phyloP scores from a whole-genome alignment of 2,797 vertebrate genomes.

The Oryzias sinensis region DNA sequence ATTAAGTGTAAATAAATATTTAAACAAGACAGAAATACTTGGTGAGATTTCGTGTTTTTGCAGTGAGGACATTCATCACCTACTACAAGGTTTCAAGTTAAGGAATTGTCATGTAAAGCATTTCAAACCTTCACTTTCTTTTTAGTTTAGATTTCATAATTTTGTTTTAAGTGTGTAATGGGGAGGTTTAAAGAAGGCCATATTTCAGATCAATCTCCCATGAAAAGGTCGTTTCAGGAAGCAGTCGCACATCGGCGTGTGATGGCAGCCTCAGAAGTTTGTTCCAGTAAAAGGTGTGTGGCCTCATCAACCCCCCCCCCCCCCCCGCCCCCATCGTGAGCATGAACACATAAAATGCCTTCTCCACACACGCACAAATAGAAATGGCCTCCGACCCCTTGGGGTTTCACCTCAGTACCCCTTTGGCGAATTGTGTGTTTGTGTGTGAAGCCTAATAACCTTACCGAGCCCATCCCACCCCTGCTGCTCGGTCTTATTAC shows the following conservation, averaged over 20 bases:
- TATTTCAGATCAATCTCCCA: conserved; percentile 4
- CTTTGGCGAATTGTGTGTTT: conserved; percentile 50
- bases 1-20: no score
- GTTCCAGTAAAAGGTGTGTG: conserved; percentile 46
- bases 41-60: no score
- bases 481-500: conserved; percentile 64
- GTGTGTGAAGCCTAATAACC: conserved; percentile 62
- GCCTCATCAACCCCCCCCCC: conserved; percentile 29
- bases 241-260: neutral
- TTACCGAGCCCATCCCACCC: conserved; percentile 50
- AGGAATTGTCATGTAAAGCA: no score
- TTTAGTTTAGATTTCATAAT: no score
- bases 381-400: conserved; percentile 34
- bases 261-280: conserved; percentile 11
- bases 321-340: conserved; percentile 11
- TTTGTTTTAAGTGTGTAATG: no score
- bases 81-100: no score
- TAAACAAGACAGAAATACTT: no score
- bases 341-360: conserved; percentile 36
- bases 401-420: conserved; percentile 46
- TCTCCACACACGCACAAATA: conserved; percentile 40
- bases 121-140: no score
- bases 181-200: neutral
- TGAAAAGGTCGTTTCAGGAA: neutral
- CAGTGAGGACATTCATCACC: no score